Conservation (phyloP, 2,113 vertebrate species). For the Epinephelus lanceolatus region DNA sequence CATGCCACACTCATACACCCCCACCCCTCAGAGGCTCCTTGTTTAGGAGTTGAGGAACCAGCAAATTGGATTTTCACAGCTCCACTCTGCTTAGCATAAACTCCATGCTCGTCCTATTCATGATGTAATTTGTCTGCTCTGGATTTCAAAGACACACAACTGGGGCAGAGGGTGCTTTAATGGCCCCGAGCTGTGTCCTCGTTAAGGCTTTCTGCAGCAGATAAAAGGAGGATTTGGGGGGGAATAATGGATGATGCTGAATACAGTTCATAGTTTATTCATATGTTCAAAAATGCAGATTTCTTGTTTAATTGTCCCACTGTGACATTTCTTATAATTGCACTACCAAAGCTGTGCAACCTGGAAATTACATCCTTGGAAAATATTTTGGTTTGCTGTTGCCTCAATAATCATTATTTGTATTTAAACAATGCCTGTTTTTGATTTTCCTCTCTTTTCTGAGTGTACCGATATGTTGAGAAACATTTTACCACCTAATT, state of each 20-base stretch:
- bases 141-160: constrained; percentile 31
- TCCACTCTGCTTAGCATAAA: constrained; percentile 7
- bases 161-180: constrained; percentile 3
- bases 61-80: constrained; percentile 36
- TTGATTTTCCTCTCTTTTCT: not conserved
- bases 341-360: not conserved
- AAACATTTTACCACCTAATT: not conserved
- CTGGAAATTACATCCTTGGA: not conserved
- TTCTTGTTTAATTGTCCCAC: not conserved
- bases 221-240: constrained; percentile 6
- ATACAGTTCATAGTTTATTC: not conserved
- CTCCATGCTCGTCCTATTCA: constrained; percentile 20
- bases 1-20: not conserved
- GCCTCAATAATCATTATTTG: not conserved
- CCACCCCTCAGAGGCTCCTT: not conserved
- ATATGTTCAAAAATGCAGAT: not conserved
- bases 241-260: not conserved
- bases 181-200: not conserved
- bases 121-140: constrained; percentile 36
- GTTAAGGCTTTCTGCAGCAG: not conserved
- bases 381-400: not conserved
- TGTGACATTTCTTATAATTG: not conserved
- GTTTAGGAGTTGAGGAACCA: constrained; percentile 17
- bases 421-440: not conserved
- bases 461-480: not conserved